Conservation (phyloP, 2,797 vertebrate genomes). For the Pseudopleuronectes americanus region DNA sequence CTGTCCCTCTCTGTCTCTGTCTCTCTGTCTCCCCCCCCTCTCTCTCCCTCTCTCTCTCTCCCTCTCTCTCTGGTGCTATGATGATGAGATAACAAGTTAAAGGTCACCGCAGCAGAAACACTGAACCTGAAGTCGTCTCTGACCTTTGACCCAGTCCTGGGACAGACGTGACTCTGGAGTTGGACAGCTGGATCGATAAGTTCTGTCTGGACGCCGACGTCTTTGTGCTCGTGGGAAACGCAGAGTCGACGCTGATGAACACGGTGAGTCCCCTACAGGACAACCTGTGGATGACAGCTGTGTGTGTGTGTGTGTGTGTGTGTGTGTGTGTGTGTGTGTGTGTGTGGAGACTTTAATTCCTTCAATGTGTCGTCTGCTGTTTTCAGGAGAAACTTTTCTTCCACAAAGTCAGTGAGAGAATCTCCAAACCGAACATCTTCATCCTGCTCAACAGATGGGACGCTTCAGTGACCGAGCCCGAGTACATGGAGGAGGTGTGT, state of each 20-base stretch:
- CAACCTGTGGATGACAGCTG: neutral
- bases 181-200: constrained; percentile 96
- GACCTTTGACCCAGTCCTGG: constrained; percentile 85
- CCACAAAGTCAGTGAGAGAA: constrained; percentile 93
- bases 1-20: too few relatives aligned
- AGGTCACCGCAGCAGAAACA: neutral
- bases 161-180: constrained; percentile 92
- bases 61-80: too few relatives aligned
- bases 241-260: constrained; percentile 96
- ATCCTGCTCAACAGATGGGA: constrained; percentile 95
- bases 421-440: constrained; percentile 95
- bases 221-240: constrained; percentile 95
- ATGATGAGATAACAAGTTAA: too few relatives aligned
- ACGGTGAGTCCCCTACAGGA: constrained; percentile 80
- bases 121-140: neutral
- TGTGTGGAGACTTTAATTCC: neutral
- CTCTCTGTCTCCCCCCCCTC: too few relatives aligned
- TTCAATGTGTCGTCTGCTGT: neutral
- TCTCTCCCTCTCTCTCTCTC: too few relatives aligned
- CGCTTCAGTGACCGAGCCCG: constrained; percentile 91
- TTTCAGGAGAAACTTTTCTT: constrained; percentile 96
- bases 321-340: too few relatives aligned
- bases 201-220: constrained; percentile 96
- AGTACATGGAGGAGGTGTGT: constrained; percentile 88
- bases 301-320: accelerated